Conservation (phyloP, 2,888 invertebrate genomes). For the Phania funesta region DNA sequence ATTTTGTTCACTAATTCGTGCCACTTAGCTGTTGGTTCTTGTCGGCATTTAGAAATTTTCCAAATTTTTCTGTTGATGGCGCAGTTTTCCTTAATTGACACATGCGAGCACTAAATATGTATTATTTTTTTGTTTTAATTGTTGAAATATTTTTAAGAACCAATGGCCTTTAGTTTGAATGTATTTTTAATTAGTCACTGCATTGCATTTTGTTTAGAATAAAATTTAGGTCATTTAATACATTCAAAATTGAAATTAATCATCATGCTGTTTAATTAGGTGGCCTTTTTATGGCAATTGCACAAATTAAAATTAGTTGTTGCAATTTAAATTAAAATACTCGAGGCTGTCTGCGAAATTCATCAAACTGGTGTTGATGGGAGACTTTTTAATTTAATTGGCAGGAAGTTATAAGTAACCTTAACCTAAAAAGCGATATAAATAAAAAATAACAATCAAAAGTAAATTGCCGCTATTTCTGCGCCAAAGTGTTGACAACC, state of each 20-base stretch:
- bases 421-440: constrained; percentile 13
- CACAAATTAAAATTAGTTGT: background rate
- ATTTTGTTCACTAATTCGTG: too few species aligned
- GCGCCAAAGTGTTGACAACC: too few species aligned
- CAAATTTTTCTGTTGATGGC: constrained; percentile 25
- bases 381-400: background rate
- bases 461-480: too few species aligned
- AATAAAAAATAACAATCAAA: background rate
- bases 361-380: constrained; percentile 20
- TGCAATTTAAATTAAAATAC: constrained; percentile 31
- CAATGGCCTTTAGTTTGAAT: constrained; percentile 13
- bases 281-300: constrained; percentile 16
- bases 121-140: background rate
- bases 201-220: background rate
- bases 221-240: constrained; percentile 53
- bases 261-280: constrained; percentile 22
- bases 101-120: constrained; percentile 49
- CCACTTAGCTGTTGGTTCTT: too few species aligned
- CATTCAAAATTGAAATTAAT: constrained; percentile 20
- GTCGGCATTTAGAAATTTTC: constrained; percentile 33
- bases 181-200: constrained; percentile 40
- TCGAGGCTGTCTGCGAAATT: constrained; percentile 24
- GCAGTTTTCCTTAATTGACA: constrained; percentile 46
- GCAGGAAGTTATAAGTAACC: constrained; percentile 15
- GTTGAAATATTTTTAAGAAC: background rate